Evolutionary conservation across 2,797 vertebrate genomes (phyloP), one percentile per base, ranked within the genome.

Genomic region (Pseudotriccus pelzelni): DNA sequence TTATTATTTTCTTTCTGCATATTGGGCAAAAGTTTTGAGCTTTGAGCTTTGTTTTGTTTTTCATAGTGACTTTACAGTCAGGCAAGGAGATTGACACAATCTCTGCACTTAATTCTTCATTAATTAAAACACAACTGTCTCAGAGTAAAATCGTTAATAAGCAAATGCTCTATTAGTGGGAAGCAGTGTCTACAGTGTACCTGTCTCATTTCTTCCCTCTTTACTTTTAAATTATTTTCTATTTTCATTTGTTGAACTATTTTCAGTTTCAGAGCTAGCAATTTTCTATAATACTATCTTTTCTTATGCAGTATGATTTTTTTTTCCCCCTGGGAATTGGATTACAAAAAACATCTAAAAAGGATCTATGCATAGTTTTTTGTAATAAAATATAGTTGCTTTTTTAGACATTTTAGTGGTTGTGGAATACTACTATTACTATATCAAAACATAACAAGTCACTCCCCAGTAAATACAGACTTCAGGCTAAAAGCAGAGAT

Each of bases 391-490:
- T 47, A 81, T 37, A 39, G 63, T 68, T 83, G 43, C 63, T 68
- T 91, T 92, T 91, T 92, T 82, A 72, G 74, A 66, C 84, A 69
- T 89, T 93, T 96, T 90, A 93, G 95, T 82, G 88, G 96, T 91
- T 92, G 89, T 89, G 56, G 91, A 89, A 83, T 93, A 90, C 91
- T 87, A 85, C 77, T 69, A 92, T 96, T 90, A 84, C 87, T 82
- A 55, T 66, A 90, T 67, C 60, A 73, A 93, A 96, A 92, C 73
- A 68, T 56, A 91, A 49, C 30, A 83, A 83, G 93, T 83, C 90
- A 94, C 91, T 96, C 91, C 95, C 91, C 75, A 74, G 86, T 96
- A 97, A 97, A 95, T 78, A 96, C 53, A 96, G 77, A 86, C 81
- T 95, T 81, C 34, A 36, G 59, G 81, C 96, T 97, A 87, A 96